Conservation (phyloP, 2,888 invertebrate genomes). For the Hemithea aestivaria region DNA sequence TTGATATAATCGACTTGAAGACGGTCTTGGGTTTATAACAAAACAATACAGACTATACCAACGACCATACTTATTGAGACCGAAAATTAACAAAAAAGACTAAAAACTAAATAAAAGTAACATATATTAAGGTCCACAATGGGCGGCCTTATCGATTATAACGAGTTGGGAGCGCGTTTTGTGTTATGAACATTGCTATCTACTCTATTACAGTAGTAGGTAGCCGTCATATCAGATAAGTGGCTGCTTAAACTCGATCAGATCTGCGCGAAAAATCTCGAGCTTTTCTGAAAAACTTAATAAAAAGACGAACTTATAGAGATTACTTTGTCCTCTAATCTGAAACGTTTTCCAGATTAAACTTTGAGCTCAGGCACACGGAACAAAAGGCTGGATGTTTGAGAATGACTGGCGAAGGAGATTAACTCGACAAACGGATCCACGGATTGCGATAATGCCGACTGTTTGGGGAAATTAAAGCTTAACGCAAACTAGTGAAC, state of each 20-base stretch:
- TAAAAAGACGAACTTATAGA: conserved; percentile 14
- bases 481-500: no score
- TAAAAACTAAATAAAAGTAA: no score
- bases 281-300: conserved; percentile 4
- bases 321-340: conserved; percentile 15
- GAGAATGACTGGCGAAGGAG: conserved; percentile 14
- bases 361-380: conserved; percentile 12
- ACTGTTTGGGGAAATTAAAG: conserved; percentile 2
- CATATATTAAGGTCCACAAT: no score
- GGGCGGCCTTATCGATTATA: no score
- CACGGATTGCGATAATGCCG: conserved; percentile 4
- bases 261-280: conserved; percentile 7
- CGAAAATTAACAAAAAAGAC: no score
- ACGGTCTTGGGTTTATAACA: no score
- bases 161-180: no score
- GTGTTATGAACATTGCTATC: no score
- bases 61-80: no score
- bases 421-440: conserved; percentile 9
- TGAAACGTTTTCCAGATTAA: conserved; percentile 19
- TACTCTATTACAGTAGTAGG: no score
- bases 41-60: no score
- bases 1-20: no score
- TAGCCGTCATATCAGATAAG: conserved; percentile 18
- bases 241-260: conserved; percentile 11
- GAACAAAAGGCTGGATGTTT: conserved; percentile 18